These are phyloP conservation scores for Idaea dimidiata DNA, from an alignment of 2,888 invertebrate species.

Conservation along the genomic window DNA sequence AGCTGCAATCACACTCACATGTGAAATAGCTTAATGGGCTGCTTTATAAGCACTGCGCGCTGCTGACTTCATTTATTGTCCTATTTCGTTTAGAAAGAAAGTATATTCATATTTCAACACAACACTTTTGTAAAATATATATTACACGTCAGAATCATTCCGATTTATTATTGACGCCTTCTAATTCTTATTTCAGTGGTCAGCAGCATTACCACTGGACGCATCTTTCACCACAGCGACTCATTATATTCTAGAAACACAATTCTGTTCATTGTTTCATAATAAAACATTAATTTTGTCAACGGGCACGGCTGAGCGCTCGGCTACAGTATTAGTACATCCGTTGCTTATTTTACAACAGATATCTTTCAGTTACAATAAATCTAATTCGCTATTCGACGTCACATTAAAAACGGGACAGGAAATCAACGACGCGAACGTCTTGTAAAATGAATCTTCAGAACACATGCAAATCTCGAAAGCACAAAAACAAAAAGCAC, in stretches of 20 bases:
- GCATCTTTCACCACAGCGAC: conserved; percentile 61
- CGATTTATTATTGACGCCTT: conserved; percentile 37
- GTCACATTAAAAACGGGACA: conserved; percentile 37
- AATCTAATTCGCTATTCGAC: conserved; percentile 44
- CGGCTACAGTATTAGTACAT: conserved; percentile 72
- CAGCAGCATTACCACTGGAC: conserved; percentile 48
- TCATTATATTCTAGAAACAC: conserved; percentile 67
- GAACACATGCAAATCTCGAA: conserved; percentile 69
- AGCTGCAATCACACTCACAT: conserved; percentile 61
- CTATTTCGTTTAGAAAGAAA: background rate
- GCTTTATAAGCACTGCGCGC: conserved; percentile 40
- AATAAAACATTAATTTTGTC: conserved; percentile 78
- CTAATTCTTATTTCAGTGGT: conserved; percentile 37
- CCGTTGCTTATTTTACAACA: conserved; percentile 53
- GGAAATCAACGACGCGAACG: conserved; percentile 49
- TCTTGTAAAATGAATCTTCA: conserved; percentile 34
- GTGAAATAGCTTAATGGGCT: conserved; percentile 48
- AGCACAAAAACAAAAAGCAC: conserved; percentile 62
- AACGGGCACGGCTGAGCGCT: conserved; percentile 63
- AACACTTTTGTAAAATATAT: conserved; percentile 14
- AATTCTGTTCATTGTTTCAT: conserved; percentile 76
- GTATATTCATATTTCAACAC: conserved; percentile 2
- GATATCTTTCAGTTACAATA: conserved; percentile 42
- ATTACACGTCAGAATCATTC: conserved; percentile 12
- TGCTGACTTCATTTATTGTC: conserved; percentile 13